Evolutionary conservation across 1,140 invertebrate species (phyloP).

Genomic region (Bombus consobrinus): DNA sequence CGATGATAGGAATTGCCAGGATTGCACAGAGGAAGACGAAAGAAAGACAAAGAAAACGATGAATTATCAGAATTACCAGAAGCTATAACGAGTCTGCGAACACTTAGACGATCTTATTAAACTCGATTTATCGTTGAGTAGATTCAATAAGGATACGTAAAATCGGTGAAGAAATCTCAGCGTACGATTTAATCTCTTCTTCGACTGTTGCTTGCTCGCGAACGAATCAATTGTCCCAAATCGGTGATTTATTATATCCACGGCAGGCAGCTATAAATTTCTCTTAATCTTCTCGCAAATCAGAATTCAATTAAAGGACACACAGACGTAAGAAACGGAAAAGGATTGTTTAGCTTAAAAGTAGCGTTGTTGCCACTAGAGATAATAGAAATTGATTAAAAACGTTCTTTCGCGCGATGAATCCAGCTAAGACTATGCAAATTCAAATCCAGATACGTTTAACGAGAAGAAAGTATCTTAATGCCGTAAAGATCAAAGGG

Average conservation of each 20-base stretch:
- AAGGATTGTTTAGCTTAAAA: background rate
- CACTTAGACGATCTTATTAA: background rate
- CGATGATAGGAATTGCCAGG: too few species aligned
- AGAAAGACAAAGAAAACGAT: background rate
- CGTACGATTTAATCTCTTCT: background rate
- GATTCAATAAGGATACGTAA: background rate
- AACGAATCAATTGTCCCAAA: background rate
- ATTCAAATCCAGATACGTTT: too few species aligned
- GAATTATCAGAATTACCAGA: background rate
- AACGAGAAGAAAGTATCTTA: too few species aligned
- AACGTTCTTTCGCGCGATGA: background rate
- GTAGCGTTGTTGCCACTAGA: too few species aligned
- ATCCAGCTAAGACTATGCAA: too few species aligned
- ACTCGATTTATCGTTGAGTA: background rate
- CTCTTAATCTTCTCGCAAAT: background rate
- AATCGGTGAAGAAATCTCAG: background rate
- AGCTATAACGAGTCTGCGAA: background rate
- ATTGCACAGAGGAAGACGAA: background rate
- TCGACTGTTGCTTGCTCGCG: background rate
- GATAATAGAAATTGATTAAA: background rate
- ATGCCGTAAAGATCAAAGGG: too few species aligned
- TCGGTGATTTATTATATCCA: slow-evolving; percentile 13
- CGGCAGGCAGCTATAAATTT: background rate
- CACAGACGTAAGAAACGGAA: background rate
- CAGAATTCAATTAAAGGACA: background rate